These are phyloP conservation scores for Drosophila chauvacae DNA, from an alignment of 1,140 invertebrate species.

Conservation along the genomic window DNA sequence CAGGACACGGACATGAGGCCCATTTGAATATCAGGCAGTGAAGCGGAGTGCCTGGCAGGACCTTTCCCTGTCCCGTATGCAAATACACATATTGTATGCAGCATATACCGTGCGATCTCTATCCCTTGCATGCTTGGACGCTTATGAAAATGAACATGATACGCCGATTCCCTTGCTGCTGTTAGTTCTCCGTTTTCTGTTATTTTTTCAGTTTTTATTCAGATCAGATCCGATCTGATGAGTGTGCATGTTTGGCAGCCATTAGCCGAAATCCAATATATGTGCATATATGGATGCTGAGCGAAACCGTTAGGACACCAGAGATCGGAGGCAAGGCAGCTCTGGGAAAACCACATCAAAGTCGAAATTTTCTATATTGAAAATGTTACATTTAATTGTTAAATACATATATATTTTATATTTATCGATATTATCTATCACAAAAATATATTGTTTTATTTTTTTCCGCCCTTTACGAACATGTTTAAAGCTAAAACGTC, in stretches of 20 bases:
- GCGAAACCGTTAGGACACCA: conserved; percentile 6
- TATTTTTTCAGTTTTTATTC: conserved; percentile 1
- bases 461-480: too few relatives aligned
- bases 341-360: neutral
- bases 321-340: neutral
- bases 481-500: too few relatives aligned
- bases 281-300: neutral
- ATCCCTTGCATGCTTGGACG: conserved; percentile 69
- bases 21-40: conserved; percentile 69
- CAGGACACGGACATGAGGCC: conserved; percentile 52
- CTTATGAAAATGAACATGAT: conserved; percentile 77
- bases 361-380: too few relatives aligned
- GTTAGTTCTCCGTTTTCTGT: conserved; percentile 10
- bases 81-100: conserved; percentile 41
- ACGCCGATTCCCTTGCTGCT: conserved; percentile 64
- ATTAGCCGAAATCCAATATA: conserved; percentile 36
- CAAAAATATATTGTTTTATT: too few relatives aligned
- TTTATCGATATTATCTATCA: too few relatives aligned
- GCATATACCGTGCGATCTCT: conserved; percentile 6
- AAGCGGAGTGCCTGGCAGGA: conserved; percentile 63
- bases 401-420: too few relatives aligned
- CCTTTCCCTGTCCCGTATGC: conserved; percentile 52
- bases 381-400: too few relatives aligned
- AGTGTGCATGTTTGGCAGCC: conserved; percentile 64
- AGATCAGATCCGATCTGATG: conserved; percentile 32